Percentiles rank a stretch among this genome's conserved stretches.
phyloP scores from a whole-genome alignment of 2,888 invertebrate species.

The Drosophila sordidapex region DNA sequence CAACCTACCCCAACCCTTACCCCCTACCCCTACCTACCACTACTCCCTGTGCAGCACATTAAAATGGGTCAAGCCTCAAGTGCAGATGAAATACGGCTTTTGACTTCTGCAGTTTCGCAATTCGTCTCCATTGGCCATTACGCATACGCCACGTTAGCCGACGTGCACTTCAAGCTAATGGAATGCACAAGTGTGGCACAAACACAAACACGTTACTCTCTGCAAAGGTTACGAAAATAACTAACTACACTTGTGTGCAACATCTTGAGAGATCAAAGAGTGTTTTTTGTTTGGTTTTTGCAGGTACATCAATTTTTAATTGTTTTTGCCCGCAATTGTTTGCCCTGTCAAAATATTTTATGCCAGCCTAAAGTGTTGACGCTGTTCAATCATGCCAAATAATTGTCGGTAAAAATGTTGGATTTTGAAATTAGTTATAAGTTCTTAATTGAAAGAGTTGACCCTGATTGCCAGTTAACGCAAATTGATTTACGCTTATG shows the following conservation, averaged over 20 bases:
- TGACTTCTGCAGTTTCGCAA: slow-evolving; percentile 20
- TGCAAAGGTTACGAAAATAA: slow-evolving; percentile 28
- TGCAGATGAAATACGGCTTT: slow-evolving; percentile 52
- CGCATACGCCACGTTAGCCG: slow-evolving; percentile 57
- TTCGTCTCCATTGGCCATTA: slow-evolving; percentile 45
- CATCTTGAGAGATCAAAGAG: slow-evolving; percentile 11
- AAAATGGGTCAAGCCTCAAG: slow-evolving; percentile 54
- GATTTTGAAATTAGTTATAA: slow-evolving; percentile 54
- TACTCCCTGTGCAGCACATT: slow-evolving; percentile 1
- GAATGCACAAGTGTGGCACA: slow-evolving; percentile 58
- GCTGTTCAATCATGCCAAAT: slow-evolving; percentile 4
- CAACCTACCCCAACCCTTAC: background rate
- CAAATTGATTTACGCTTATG: slow-evolving; percentile 64
- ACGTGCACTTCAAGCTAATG: slow-evolving; percentile 54
- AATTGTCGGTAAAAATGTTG: background rate
- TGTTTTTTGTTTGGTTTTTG: background rate
- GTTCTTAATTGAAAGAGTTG: slow-evolving; percentile 53
- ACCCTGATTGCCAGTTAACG: slow-evolving; percentile 38
- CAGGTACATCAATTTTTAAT: background rate
- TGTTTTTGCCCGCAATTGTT: background rate
- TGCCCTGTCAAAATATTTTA: background rate
- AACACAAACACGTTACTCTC: slow-evolving; percentile 9
- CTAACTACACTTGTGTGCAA: slow-evolving; percentile 38
- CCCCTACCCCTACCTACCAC: no score
- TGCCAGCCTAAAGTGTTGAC: background rate